A percentile compares a stretch with the other conserved stretches of the same genome.
phyloP scores from a whole-genome alignment of 2,888 invertebrate species.

The Pollenia angustigena region DNA sequence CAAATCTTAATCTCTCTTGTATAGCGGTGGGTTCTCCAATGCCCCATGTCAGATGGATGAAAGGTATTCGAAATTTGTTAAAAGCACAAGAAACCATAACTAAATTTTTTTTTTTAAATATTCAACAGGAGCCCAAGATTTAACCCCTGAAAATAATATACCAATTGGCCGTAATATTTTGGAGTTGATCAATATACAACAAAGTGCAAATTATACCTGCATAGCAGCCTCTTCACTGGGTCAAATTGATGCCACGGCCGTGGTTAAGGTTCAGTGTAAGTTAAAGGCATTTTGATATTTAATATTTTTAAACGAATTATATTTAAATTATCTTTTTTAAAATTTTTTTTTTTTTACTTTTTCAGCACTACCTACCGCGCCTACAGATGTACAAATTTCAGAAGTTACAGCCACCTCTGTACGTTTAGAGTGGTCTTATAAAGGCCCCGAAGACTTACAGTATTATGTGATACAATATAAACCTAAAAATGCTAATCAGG shows the following conservation, averaged over 20 bases:
- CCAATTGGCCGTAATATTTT: constrained; percentile 94
- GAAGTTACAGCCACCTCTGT: constrained; percentile 98
- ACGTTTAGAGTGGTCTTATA: constrained; percentile 96
- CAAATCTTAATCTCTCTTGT: constrained; percentile 96
- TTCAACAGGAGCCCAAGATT: constrained; percentile 88
- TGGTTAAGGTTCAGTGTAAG: constrained; percentile 98
- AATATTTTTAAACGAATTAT: background rate
- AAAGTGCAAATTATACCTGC: constrained; percentile 98
- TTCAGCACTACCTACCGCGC: constrained; percentile 95
- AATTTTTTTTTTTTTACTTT: constrained; percentile 3
- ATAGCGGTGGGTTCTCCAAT: constrained; percentile 99
- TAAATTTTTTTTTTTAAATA: background rate
- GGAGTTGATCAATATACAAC: constrained; percentile 92
- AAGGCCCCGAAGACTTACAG: constrained; percentile 94
- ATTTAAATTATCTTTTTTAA: background rate
- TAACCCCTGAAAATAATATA: constrained; percentile 94
- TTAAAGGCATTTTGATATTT: constrained; percentile 73
- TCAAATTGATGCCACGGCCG: constrained; percentile 93
- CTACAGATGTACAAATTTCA: constrained; percentile 94
- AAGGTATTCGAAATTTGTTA: constrained; percentile 85
- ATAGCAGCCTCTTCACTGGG: constrained; percentile 97
- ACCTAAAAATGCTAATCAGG: constrained; percentile 94
- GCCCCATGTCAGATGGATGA: constrained; percentile 98
- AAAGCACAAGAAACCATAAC: background rate
- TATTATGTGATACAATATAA: constrained; percentile 99